Conservation (phyloP, 2,797 vertebrate genomes). For the Lophius americanus region DNA sequence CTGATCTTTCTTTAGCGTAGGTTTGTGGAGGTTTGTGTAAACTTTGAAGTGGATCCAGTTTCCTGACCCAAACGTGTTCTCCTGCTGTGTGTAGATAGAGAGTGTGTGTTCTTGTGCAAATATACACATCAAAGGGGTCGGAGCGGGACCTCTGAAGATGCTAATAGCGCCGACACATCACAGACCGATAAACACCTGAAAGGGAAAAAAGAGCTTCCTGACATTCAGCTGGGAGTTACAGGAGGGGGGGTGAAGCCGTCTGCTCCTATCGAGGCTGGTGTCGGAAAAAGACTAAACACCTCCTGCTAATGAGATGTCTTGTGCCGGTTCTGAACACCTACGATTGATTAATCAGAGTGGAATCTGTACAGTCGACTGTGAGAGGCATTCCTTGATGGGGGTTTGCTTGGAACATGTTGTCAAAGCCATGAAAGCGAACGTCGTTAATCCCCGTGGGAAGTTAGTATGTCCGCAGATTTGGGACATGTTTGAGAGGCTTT, state of each 20-base stretch:
- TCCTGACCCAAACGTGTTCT: constrained; percentile 3
- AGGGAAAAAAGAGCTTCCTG: constrained; percentile 32
- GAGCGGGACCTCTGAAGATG: constrained; percentile 38
- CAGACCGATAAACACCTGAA: constrained; percentile 35
- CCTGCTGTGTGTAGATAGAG: neutral
- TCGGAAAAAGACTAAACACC: constrained; percentile 22
- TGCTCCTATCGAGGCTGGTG: constrained; percentile 27
- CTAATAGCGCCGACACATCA: constrained; percentile 32
- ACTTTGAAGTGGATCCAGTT: constrained; percentile 34
- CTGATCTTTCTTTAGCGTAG: constrained; percentile 18
- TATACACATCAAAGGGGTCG: constrained; percentile 18
- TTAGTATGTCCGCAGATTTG: constrained; percentile 3
- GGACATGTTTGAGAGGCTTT: constrained; percentile 20
- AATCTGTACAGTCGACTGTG: constrained; percentile 33
- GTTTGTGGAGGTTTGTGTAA: constrained; percentile 21
- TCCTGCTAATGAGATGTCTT: constrained; percentile 46
- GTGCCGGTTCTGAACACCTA: constrained; percentile 40
- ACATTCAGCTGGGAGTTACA: constrained; percentile 21
- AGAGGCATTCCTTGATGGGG: constrained; percentile 19
- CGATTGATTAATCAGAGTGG: constrained; percentile 49
- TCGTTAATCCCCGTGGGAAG: constrained; percentile 9
- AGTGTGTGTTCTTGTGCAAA: neutral
- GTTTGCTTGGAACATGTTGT: constrained; percentile 13
- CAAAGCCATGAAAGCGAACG: constrained; percentile 31
- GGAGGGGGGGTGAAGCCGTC: constrained; percentile 33